phyloP scores from a whole-genome alignment of 2,113 vertebrate species.

The Nyctereutes procyonoides region DNA sequence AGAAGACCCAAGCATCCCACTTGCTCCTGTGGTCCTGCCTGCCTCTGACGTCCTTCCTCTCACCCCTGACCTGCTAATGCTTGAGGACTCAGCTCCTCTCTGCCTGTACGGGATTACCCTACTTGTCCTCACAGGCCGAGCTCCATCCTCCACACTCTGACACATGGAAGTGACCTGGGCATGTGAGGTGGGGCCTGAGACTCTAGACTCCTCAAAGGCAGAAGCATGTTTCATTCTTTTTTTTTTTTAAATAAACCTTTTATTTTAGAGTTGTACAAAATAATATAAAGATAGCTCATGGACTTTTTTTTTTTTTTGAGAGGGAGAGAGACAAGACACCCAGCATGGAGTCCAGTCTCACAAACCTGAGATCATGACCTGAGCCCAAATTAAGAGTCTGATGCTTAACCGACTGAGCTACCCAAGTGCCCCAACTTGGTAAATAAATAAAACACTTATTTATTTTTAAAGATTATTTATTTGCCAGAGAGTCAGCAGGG shows the following conservation, averaged over 20 bases:
- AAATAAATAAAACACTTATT: background rate
- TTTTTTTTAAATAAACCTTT: background rate
- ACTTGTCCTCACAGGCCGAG: background rate
- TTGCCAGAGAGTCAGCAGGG: background rate
- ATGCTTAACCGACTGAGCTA: background rate
- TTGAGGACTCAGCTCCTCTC: background rate
- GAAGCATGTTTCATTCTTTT: background rate
- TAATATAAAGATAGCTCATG: background rate
- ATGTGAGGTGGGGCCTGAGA: background rate
- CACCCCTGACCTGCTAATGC: background rate
- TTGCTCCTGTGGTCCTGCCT: fast-evolving
- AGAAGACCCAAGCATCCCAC: background rate
- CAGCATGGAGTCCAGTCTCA: background rate
- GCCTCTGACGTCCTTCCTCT: background rate
- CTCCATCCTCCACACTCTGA: background rate
- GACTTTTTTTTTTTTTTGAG: background rate
- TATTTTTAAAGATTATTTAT: background rate
- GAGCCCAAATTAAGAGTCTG: background rate
- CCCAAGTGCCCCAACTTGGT: background rate
- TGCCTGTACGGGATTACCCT: fast-evolving
- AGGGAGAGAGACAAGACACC: background rate
- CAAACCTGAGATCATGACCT: background rate
- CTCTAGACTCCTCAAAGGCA: background rate
- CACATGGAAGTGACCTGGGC: background rate
- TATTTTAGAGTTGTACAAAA: background rate